Conservation (phyloP, 2,113 vertebrate genomes). For the Mobula birostris region DNA sequence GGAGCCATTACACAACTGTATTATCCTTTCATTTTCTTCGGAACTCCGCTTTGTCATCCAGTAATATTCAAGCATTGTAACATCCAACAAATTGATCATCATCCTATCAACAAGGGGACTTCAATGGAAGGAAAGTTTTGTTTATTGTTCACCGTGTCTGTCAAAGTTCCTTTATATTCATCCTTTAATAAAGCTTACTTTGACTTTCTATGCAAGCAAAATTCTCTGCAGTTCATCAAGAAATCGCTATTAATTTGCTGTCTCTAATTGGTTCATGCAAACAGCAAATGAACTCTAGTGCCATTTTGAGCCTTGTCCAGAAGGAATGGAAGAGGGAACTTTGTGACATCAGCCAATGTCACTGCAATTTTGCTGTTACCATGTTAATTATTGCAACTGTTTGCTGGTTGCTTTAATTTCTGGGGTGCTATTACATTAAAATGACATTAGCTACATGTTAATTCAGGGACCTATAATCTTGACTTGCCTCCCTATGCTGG, state of each 20-base stretch:
- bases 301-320: background rate
- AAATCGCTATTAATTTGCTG: background rate
- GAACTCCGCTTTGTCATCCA: slow-evolving; percentile 45
- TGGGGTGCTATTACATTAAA: background rate
- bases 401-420: background rate
- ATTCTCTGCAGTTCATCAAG: background rate
- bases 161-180: slow-evolving; percentile 6
- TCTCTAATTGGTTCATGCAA: background rate
- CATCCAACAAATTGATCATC: slow-evolving; percentile 41
- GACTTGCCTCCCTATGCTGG: background rate
- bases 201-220: background rate
- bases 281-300: background rate
- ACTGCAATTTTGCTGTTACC: background rate
- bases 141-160: background rate
- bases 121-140: background rate
- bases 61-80: slow-evolving; percentile 54
- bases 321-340: background rate
- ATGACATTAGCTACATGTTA: background rate
- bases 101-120: slow-evolving; percentile 36
- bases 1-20: slow-evolving; percentile 48
- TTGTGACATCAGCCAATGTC: background rate
- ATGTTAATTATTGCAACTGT: too few species aligned
- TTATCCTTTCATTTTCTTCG: slow-evolving; percentile 43
- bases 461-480: too few species aligned
- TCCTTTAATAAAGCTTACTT: background rate